These are phyloP conservation scores for Todiramphus chloris DNA, from an alignment of 2,113 vertebrate genomes.

Conservation along the genomic window DNA sequence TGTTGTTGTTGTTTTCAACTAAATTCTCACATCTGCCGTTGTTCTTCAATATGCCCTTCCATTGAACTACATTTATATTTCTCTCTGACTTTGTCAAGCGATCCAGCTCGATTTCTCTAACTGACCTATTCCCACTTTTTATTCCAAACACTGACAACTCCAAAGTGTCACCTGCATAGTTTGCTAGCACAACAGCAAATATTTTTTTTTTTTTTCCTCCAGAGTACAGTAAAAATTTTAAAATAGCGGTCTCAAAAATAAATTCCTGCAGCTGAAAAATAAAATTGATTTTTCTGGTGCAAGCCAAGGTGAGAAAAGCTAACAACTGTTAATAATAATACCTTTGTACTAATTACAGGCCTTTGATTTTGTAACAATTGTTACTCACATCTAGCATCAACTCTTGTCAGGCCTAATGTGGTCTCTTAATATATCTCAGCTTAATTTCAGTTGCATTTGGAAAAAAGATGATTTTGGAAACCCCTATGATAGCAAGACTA, in stretches of 20 bases:
- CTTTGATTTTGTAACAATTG: neutral
- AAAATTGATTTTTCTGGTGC: neutral
- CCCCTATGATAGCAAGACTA: neutral
- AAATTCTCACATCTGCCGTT: neutral
- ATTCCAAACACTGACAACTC: neutral
- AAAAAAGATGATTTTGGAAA: neutral
- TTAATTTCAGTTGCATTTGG: neutral
- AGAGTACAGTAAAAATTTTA: neutral
- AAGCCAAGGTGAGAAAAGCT: neutral
- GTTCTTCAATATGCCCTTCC: neutral
- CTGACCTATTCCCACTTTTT: neutral
- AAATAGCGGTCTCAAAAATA: neutral
- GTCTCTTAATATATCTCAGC: neutral
- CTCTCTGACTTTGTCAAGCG: neutral
- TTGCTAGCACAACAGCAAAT: neutral
- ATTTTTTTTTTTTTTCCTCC: neutral
- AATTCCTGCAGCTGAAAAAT: neutral
- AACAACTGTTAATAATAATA: neutral
- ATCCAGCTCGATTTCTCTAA: neutral
- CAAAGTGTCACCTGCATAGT: neutral
- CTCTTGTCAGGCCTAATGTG: fast-evolving
- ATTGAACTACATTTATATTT: neutral
- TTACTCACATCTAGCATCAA: neutral
- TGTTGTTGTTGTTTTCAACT: neutral
- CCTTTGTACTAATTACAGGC: neutral